Percentiles rank a stretch among this genome's conserved stretches.
These are phyloP conservation scores for Malacosoma neustria DNA, from an alignment of 2,888 invertebrate species.

Conservation along the genomic window DNA sequence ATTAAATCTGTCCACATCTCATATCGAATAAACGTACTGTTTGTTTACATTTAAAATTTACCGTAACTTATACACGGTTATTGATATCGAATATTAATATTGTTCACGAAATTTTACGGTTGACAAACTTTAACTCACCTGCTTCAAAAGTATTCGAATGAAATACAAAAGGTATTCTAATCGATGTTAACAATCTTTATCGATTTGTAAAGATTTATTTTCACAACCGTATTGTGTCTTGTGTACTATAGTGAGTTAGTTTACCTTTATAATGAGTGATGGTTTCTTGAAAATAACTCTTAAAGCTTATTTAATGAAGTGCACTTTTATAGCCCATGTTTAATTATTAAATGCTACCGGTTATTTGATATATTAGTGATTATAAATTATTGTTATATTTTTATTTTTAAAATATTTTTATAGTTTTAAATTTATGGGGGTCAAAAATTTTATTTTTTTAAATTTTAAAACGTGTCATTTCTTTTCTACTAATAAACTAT, in stretches of 20 bases:
- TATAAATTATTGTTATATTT: too few species aligned
- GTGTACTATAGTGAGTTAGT: neutral
- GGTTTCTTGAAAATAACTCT: neutral
- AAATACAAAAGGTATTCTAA: neutral
- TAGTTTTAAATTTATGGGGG: too few species aligned
- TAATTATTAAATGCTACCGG: too few species aligned
- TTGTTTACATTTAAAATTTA: conserved; percentile 29
- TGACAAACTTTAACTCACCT: neutral
- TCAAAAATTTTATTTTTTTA: too few species aligned
- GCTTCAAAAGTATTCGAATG: neutral
- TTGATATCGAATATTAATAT: conserved; percentile 6
- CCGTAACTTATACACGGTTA: conserved; percentile 12
- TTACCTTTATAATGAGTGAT: neutral
- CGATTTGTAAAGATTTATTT: neutral
- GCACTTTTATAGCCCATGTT: too few species aligned
- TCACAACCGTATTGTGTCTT: neutral
- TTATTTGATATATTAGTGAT: too few species aligned
- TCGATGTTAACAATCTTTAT: neutral
- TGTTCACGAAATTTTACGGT: conserved; percentile 4
- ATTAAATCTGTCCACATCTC: conserved; percentile 54
- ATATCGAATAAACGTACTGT: conserved; percentile 47
- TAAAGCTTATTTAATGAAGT: neutral
- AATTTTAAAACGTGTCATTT: too few species aligned
- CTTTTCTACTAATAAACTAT: too few species aligned
- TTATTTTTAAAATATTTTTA: too few species aligned